phyloP scores from a whole-genome alignment of 2,888 invertebrate species.

The Kryphioiulus occultus region DNA sequence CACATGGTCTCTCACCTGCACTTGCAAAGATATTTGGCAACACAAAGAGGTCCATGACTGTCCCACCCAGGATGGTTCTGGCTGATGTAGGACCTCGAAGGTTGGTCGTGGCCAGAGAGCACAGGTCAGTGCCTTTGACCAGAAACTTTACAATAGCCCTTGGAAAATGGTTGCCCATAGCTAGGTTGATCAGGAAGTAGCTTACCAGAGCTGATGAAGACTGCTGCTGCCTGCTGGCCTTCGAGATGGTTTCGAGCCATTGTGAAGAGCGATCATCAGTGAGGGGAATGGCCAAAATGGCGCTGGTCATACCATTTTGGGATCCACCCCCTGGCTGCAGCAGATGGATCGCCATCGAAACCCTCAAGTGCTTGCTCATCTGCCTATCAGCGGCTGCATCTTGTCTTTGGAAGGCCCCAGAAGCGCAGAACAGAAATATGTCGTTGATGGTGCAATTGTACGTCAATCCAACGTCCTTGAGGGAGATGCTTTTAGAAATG shows the following conservation, averaged over 20 bases:
- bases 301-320: constrained; percentile 6
- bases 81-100: not conserved
- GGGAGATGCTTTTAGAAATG: not conserved
- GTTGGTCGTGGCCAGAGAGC: not conserved
- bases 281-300: not conserved
- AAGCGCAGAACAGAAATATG: not conserved
- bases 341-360: not conserved
- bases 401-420: constrained; percentile 11
- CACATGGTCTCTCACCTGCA: not conserved
- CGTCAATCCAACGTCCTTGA: not conserved
- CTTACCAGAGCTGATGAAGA: not conserved
- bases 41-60: not conserved
- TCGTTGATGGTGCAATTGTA: not conserved
- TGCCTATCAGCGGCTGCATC: not conserved
- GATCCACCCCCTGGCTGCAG: not conserved
- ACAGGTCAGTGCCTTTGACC: not conserved
- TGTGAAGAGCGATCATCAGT: not conserved
- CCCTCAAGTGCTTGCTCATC: not conserved
- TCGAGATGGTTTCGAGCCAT: not conserved
- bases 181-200: not conserved
- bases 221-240: not conserved
- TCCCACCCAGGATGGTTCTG: not conserved
- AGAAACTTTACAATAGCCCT: not conserved
- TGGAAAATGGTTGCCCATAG: not conserved
- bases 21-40: constrained; percentile 2